Evolutionary conservation across 2,113 vertebrate species (phyloP).

Genomic region (Prunella himalayana): DNA sequence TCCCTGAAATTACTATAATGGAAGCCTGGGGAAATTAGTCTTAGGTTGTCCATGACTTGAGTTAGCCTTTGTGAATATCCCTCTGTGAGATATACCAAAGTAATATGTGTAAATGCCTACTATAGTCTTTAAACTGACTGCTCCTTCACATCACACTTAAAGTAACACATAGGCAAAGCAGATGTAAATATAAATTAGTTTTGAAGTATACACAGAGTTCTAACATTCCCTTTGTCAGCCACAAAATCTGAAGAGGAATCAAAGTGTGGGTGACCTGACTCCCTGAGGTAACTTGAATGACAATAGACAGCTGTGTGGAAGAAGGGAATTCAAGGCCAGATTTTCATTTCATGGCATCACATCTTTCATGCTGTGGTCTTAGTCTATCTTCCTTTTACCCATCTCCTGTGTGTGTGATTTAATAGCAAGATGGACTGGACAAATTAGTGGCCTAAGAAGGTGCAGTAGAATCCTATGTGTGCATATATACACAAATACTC

Average conservation of each 20-base stretch:
- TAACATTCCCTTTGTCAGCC: background rate
- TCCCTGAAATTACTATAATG: background rate
- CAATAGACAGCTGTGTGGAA: background rate
- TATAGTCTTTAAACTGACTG: background rate
- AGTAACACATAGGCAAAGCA: background rate
- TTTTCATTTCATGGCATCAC: background rate
- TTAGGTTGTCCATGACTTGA: background rate
- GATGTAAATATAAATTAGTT: background rate
- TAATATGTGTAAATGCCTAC: background rate
- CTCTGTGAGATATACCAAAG: background rate
- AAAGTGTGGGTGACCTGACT: background rate
- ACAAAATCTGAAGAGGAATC: background rate
- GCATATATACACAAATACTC: background rate
- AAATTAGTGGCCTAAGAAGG: background rate
- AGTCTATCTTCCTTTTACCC: background rate
- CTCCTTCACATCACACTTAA: background rate
- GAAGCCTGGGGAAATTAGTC: background rate
- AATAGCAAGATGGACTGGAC: background rate
- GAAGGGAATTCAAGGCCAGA: background rate
- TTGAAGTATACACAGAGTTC: background rate
- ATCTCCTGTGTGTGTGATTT: background rate
- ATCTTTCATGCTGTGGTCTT: background rate
- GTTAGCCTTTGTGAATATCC: background rate
- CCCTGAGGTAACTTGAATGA: background rate
- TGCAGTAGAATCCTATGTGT: background rate